phyloP scores from a whole-genome alignment of 2,888 invertebrate species.

The Cataglyphis rosenhaueri region DNA sequence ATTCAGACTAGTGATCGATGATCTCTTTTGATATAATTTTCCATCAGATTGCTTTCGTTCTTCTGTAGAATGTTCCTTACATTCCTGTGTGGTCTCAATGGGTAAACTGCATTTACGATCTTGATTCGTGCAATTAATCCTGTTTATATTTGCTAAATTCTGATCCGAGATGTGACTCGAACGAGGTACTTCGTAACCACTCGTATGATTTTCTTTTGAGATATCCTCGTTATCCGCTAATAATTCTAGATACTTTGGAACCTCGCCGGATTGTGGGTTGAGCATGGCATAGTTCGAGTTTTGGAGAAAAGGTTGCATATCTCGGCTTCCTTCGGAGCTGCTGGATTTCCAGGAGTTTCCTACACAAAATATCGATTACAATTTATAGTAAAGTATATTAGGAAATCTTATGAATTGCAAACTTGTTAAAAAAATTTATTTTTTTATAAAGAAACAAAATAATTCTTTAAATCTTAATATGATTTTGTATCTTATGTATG shows the following conservation, averaged over 20 bases:
- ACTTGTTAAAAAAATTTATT: neutral
- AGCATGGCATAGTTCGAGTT: slow-evolving; percentile 77
- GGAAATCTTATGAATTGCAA: neutral
- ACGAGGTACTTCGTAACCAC: slow-evolving; percentile 89
- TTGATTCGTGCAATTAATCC: slow-evolving; percentile 34
- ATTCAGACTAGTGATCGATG: slow-evolving; percentile 80
- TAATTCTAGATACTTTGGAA: slow-evolving; percentile 90
- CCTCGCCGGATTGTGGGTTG: slow-evolving; percentile 69
- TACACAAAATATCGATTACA: slow-evolving; percentile 68
- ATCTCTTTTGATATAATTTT: slow-evolving; percentile 73
- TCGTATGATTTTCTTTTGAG: slow-evolving; percentile 84
- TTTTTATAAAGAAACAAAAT: neutral
- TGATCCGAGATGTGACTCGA: slow-evolving; percentile 79
- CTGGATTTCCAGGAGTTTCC: slow-evolving; percentile 86
- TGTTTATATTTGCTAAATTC: slow-evolving; percentile 59
- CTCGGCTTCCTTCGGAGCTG: slow-evolving; percentile 86
- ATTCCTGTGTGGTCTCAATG: slow-evolving; percentile 57
- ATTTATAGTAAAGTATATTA: neutral
- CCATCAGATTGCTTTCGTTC: slow-evolving; percentile 61
- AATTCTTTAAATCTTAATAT: neutral
- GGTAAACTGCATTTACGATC: slow-evolving; percentile 53
- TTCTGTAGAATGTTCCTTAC: slow-evolving; percentile 51
- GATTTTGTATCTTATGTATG: neutral
- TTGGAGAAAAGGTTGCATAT: slow-evolving; percentile 86
- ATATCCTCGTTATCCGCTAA: slow-evolving; percentile 87